Evolutionary conservation across 2,113 vertebrate genomes (phyloP).

Genomic region (Hippolais icterina): DNA sequence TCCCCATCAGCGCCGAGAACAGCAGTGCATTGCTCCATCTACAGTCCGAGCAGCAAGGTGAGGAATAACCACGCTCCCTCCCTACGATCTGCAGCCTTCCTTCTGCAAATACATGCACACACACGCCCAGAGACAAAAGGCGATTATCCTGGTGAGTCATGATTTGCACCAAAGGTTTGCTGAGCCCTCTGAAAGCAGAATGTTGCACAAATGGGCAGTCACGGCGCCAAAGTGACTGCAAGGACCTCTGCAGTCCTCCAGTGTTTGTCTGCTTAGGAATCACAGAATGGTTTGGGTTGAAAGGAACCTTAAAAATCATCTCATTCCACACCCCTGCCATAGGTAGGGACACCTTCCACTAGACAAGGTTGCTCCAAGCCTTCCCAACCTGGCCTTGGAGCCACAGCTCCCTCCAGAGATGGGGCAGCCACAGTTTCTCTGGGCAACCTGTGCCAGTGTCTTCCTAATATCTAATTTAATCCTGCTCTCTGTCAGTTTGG

Average conservation of each 20-base stretch:
- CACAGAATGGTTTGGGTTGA: background rate
- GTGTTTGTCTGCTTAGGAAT: background rate
- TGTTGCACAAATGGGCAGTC: background rate
- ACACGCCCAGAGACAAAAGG: conserved; percentile 33
- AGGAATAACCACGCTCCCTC: background rate
- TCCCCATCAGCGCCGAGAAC: background rate
- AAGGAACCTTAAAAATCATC: background rate
- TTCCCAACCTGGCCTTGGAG: background rate
- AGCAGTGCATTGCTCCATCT: background rate
- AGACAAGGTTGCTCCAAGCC: background rate
- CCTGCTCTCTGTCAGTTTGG: background rate
- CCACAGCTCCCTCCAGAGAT: background rate
- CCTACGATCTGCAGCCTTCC: background rate
- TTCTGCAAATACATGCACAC: conserved; percentile 9
- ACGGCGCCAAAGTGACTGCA: background rate
- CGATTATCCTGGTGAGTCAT: conserved; percentile 23
- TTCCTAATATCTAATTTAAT: background rate
- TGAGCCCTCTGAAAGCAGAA: conserved; percentile 13
- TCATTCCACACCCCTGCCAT: background rate
- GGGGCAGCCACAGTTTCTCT: background rate
- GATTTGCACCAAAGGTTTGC: background rate
- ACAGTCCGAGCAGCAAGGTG: conserved; percentile 34
- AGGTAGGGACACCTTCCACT: background rate
- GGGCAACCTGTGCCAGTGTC: background rate
- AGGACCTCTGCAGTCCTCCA: background rate